Evolutionary conservation across 2,113 vertebrate genomes (phyloP), one percentile per base, ranked within the genome.

Genomic region (Onychostruthus taczanowskii): DNA sequence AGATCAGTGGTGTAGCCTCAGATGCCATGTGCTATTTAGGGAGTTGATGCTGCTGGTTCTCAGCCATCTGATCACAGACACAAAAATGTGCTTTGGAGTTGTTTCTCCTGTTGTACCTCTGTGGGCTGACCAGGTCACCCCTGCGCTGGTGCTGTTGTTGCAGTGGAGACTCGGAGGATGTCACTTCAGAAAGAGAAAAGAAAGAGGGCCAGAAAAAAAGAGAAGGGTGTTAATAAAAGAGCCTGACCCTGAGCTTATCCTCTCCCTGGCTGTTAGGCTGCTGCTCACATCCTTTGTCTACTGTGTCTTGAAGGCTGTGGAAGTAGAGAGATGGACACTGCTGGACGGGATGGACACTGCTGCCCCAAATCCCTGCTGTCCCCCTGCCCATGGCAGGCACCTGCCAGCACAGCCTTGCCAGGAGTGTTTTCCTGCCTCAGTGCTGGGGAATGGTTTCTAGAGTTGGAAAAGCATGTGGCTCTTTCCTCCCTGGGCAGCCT

Each of bases 381-480:
- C 9, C 27, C 8, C 23, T 5, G 6, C 41, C 62, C 35, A 7
- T 0, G 1, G 59, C 47, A 44, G 56, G 37, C 24, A 20, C 50
- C 33, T 55, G 28, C 37, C 31, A 72, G 66, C 47, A 23, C 20
- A 59, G 16, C 31, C 37, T 77, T 52, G 27, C 67, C 8, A 5
- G 0, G 2, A 35, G 21, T 16, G 39, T 49, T 80, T 73, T 59
- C 37, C 43, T 82, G 20, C 64, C 22, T 91, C 33, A 10, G 0
- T 56, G 17, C 0, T 24, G 6, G 9, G n/a, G 6, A 59, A 17
- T 61, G 11, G 33, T 78, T 79, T 76, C 66, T n/a, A 30, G 79
- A 46, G 13, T 14, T 7, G 1, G 37, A 67, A 43, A 17, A 74
- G 13, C 35, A 24, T 0, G 0, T 14, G 37, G 22, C 13, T 9